Base-by-base conservation (phyloP, 2,797 vertebrate species). In the Coregonus suidteri region DNA sequence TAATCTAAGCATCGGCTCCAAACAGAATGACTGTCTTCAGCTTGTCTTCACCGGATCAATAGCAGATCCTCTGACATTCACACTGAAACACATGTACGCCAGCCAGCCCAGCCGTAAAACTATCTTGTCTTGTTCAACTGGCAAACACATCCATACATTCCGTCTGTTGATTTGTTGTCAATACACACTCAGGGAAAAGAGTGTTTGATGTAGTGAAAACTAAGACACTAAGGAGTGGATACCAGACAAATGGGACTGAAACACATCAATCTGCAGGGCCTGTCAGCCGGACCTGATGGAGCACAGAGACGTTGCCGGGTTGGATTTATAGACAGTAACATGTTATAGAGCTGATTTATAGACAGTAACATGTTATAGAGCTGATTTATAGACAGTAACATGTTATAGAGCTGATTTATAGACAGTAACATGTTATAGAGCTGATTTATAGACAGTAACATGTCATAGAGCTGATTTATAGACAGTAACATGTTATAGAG, bases 121-220 rank as follows among this genome's bases (percentile, higher is more conserved):
- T 91, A 89, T 93, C 92, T 93, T 88, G 91, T 93, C 92, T 92
- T 86, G 87, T 93, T 91, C 87, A 86, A 82, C 83, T 85, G 85
- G 85, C 83, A 90, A 88, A 92, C 88, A 90, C 92, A 89, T 89
- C 90, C 91, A 93, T 94, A 93, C 91, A 93, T 94, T 94, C 94
- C 91, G 87, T 77, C 78, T 85, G 92, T 94, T 94, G 94, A 95
- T 94, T 95, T 94, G 92, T 94, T 94, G 94, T 95, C 94, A 93
- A 95, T 95, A 95, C 88, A 86, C 94, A 95, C 94, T 95, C 93
- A 94, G 71, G 37, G 85, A 81, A 84, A 91, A 89, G 87, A 90
- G 91, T 89, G 90, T 85, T 88, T 82, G 91, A 90, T 88, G 88
- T 88, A 89, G 90, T 82, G 75, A 93, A 88, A 87, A 90, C 90